Percentiles rank a stretch among this genome's conserved stretches.
Evolutionary conservation across 2,797 vertebrate genomes (phyloP).

Genomic region (Falco concolor): DNA sequence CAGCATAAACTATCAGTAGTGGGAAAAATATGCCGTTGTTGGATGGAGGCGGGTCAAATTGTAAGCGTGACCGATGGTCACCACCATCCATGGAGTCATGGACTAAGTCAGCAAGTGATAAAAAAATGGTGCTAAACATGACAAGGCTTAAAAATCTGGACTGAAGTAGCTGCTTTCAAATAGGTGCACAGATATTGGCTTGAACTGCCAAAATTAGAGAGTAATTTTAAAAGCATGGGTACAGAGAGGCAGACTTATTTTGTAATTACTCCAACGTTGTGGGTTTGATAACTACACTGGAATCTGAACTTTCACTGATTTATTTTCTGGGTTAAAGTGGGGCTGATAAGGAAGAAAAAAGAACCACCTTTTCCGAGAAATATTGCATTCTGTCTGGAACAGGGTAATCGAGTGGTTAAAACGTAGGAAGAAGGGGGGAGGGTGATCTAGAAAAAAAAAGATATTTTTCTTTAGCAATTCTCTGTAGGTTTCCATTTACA

Average conservation of each 20-base stretch:
- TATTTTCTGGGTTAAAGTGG: background rate
- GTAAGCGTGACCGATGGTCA: background rate
- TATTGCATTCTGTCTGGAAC: background rate
- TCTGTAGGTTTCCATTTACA: background rate
- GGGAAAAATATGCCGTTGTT: background rate
- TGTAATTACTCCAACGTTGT: background rate
- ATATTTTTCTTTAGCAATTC: background rate
- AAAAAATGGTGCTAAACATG: background rate
- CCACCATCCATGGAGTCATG: background rate
- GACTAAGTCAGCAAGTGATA: background rate
- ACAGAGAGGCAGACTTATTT: background rate
- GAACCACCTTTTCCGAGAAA: background rate
- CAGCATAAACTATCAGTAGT: background rate
- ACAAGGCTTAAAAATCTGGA: background rate
- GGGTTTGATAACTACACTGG: slow-evolving; percentile 22
- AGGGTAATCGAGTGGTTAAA: background rate
- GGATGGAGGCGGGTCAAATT: background rate
- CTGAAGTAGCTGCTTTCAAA: background rate
- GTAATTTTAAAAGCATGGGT: slow-evolving; percentile 18
- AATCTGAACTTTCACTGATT: slow-evolving; percentile 25
- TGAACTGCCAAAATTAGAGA: background rate
- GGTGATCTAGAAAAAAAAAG: too few species aligned
- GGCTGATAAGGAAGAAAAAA: background rate
- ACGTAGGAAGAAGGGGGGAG: background rate
- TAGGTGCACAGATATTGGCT: background rate